Evolutionary conservation across 2,888 invertebrate genomes (phyloP), one percentile per base, ranked within the genome.

Genomic region (Odontocerum albicorne): DNA sequence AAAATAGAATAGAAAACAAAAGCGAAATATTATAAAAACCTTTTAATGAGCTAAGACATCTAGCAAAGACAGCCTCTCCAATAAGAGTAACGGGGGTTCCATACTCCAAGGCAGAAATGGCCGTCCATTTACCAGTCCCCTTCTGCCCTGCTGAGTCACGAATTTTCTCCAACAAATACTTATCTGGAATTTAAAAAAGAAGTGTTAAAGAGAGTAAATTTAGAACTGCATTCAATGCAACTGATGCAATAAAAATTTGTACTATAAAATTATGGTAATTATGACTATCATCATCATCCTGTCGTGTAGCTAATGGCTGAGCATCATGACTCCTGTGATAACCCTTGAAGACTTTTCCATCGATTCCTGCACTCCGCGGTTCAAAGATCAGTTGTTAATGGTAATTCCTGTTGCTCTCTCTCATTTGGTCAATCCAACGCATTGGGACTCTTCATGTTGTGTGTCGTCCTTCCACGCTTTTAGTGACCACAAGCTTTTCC

Each of bases 121-220:
- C 97, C 0, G 99, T 99, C 99, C 99, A 99, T 72, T 99, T 99
- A 50, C 99, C 99, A 0, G 99, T 99, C 44, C 99, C 99, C 73
- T 99, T 99, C 77, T 97, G 92, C 0, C 98, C 98, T 3, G 99
- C 99, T 0, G 92, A 86, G 70, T 99, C 99, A 6, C 89, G 83
- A 63, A 99, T 99, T 71, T 96, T 90, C 32, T 94, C 92, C 59
- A 99, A 74, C 40, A 98, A 74, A 65, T 85, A 86, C 55, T 86
- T 75, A 32, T 84, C 86, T 85, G 61, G 22, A 64, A 62, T 15
- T 15, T 47, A 31, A 10, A n/a, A 40, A 4, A 20, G 10, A 19
- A 17, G 1, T 8, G 12, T 22, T 27, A 17, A 38, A 31, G 3
- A 42, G 10, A 42, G 10, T 16, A 12, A 13, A 16, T 38, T 42